Base-by-base conservation (phyloP, 2,797 vertebrate genomes). In the Carapus acus region DNA sequence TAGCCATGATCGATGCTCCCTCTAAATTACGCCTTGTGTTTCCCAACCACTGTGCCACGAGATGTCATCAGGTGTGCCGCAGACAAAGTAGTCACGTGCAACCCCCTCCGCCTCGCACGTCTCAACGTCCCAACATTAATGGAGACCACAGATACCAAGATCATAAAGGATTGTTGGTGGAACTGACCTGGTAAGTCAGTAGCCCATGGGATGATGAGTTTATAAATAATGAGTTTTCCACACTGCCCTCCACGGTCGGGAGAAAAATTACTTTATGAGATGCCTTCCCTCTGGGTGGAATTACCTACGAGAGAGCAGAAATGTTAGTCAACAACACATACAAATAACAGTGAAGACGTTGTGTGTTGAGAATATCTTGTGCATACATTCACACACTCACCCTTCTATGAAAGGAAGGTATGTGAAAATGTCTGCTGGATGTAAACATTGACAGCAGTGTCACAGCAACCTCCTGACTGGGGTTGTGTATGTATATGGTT, bases 181-280 rank as follows among this genome's bases (percentile, higher is more conserved):
- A 39, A 84, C 84, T 88, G 68, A 96, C 96, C 87, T 94, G 94
- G 87, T 94, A 99, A 51, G 91, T 91, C 76, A 96, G 83, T 59
- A 96, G 77, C 80, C 96, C 96, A 43, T 97, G 87, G 67, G 91
- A 89, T 46, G 96, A 97, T 77, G 94, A 96, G 89, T 98, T 98
- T 91, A 99, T 94, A 96, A 96, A 99, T 93, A 99, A 92, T 68
- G 92, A 92, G 76, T 91, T 94, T 89, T 97, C 94, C 82, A 94
- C 83, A 83, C 72, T 94, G 85, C 94, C 96, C 86, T 94, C 91
- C 86, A 94, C 90, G 34, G 88, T 90, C 43, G 95, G 94, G 80
- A 98, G 88, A 85, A 98, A 99, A 82, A 99, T 87, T 62, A 98
- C 88, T 90, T 92, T 93, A 87, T 97, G 96, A 78, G 90, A 92